Evolutionary conservation across 1,140 invertebrate species (phyloP).

Genomic region (Ganaspis sp.): DNA sequence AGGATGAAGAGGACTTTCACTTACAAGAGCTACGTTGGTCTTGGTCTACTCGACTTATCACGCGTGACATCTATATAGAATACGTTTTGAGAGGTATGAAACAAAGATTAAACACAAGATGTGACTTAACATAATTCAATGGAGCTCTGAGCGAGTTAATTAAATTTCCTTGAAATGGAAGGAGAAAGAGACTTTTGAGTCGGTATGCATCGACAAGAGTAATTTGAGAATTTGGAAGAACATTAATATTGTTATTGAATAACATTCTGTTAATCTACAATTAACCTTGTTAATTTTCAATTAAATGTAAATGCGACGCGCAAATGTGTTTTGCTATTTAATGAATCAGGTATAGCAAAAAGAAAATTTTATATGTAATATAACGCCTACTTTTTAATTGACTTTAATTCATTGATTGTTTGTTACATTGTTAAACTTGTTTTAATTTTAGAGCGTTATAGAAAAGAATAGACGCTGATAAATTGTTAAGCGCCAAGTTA

Average conservation of each 20-base stretch:
- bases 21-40: conserved; percentile 3
- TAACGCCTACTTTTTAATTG: no score
- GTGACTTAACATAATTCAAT: conserved; percentile 64
- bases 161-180: conserved; percentile 52
- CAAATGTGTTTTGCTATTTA: no score
- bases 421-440: no score
- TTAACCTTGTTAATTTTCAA: no score
- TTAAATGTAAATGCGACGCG: no score
- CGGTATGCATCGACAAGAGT: not conserved
- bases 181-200: conserved; percentile 24
- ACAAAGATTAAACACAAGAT: conserved; percentile 61
- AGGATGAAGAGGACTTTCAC: conserved; percentile 31
- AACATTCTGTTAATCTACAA: no score
- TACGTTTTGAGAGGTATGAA: conserved; percentile 60
- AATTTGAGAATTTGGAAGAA: conserved; percentile 30
- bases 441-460: no score
- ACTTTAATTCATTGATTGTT: no score
- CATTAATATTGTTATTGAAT: not conserved
- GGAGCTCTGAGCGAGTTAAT: conserved; percentile 63
- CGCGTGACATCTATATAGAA: conserved; percentile 49
- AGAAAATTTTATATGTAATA: no score
- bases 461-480: no score
- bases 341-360: no score
- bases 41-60: conserved; percentile 40
- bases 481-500: no score